Evolutionary conservation across 64 coral and sea anemone species (phyloP).

Genomic region (Trachythela sp.): DNA sequence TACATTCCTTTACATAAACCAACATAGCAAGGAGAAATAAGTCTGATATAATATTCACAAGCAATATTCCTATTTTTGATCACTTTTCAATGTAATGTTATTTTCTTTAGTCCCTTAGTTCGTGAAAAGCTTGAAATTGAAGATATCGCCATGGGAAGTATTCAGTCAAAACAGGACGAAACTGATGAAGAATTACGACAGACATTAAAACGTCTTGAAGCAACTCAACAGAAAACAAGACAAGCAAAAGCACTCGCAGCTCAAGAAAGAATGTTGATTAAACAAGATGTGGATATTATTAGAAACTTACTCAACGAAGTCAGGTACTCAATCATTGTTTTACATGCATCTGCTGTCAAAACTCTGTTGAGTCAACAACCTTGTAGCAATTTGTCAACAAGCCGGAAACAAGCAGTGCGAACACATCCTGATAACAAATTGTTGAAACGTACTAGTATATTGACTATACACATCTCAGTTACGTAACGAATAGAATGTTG

Average conservation of each 20-base stretch:
- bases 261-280: conserved; percentile 75
- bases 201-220: conserved; percentile 68
- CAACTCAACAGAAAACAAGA: conserved; percentile 82
- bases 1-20: too few relatives aligned
- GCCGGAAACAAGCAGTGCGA: too few relatives aligned
- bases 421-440: too few relatives aligned
- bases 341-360: not conserved
- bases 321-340: conserved; percentile 45
- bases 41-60: too few relatives aligned
- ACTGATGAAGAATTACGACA: conserved; percentile 69
- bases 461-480: too few relatives aligned
- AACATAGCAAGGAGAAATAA: too few relatives aligned
- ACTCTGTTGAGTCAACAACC: too few relatives aligned
- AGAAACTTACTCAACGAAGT: conserved; percentile 86
- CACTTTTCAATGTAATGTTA: not conserved
- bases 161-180: conserved; percentile 92
- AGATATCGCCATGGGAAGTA: conserved; percentile 95
- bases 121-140: conserved; percentile 93
- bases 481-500: too few relatives aligned
- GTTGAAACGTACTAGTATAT: not conserved
- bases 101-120: conserved; percentile 72
- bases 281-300: conserved; percentile 90
- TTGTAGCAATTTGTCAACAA: too few relatives aligned
- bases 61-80: too few relatives aligned
- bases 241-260: conserved; percentile 72